Evolutionary conservation across 2,797 vertebrate genomes (phyloP).

Genomic region (Columba guinea): DNA sequence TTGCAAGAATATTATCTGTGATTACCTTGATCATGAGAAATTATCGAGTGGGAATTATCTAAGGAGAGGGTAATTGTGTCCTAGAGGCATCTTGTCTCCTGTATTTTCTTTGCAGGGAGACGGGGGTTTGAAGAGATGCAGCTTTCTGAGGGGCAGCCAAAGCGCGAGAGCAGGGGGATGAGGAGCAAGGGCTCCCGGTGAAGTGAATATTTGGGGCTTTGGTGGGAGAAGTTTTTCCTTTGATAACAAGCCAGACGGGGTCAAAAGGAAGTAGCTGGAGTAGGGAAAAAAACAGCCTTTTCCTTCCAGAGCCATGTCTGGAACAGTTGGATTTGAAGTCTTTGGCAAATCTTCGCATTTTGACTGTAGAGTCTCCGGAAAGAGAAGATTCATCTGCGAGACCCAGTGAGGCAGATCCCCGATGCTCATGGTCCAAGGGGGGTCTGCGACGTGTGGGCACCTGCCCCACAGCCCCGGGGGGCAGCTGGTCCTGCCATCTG

Average conservation of each 20-base stretch:
- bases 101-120: background rate
- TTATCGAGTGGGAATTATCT: background rate
- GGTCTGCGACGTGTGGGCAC: rapidly evolving
- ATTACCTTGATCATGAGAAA: constrained; percentile 1
- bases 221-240: constrained; percentile 24
- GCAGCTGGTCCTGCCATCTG: background rate
- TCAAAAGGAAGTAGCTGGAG: background rate
- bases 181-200: background rate
- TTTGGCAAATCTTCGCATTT: background rate
- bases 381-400: background rate
- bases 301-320: background rate
- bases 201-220: background rate
- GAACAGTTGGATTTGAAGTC: background rate
- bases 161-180: background rate
- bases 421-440: rapidly evolving
- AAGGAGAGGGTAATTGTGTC: background rate
- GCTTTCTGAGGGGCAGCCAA: background rate
- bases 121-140: background rate
- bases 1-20: background rate
- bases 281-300: background rate
- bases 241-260: background rate
- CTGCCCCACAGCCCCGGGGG: background rate
- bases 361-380: background rate
- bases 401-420: rapidly evolving
- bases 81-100: background rate